phyloP scores from a whole-genome alignment of 2,797 vertebrate species.

The Cyclopterus lumpus region DNA sequence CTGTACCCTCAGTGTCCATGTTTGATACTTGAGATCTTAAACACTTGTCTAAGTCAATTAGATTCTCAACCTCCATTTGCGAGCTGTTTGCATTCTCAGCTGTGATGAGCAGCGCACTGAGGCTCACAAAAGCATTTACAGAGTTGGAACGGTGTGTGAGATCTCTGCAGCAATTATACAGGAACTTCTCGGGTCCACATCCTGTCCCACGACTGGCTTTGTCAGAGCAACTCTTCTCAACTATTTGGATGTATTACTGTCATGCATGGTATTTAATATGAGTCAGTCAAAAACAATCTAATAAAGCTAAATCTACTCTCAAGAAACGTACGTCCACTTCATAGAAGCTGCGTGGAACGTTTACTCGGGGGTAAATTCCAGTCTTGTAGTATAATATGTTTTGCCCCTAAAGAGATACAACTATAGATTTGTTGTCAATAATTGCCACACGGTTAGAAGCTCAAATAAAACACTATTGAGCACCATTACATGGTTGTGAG shows the following conservation, averaged over 20 bases:
- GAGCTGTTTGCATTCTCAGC: conserved; percentile 81
- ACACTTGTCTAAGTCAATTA: conserved; percentile 72
- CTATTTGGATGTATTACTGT: conserved; percentile 31
- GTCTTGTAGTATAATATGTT: neutral
- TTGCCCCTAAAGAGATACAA: conserved; percentile 4
- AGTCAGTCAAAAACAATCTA: conserved; percentile 33
- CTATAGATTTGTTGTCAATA: conserved; percentile 9
- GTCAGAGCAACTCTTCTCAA: conserved; percentile 59
- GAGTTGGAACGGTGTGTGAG: conserved; percentile 76
- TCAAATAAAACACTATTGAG: conserved; percentile 18
- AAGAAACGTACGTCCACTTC: conserved; percentile 25
- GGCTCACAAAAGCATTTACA: conserved; percentile 72
- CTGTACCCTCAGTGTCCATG: conserved; percentile 44
- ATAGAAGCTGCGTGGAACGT: neutral
- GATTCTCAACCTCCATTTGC: conserved; percentile 68
- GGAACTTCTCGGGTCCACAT: conserved; percentile 69
- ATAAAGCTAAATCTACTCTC: conserved; percentile 22
- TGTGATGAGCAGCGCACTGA: conserved; percentile 75
- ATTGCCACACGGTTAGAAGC: conserved; percentile 21
- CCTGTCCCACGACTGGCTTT: conserved; percentile 75
- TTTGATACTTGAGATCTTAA: conserved; percentile 65
- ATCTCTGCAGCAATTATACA: conserved; percentile 72
- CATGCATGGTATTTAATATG: conserved; percentile 45
- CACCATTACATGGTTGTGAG: conserved; percentile 20
- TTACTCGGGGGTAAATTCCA: neutral